These are phyloP conservation scores for Athalia circularis DNA, from an alignment of 2,888 invertebrate genomes.

Conservation along the genomic window DNA sequence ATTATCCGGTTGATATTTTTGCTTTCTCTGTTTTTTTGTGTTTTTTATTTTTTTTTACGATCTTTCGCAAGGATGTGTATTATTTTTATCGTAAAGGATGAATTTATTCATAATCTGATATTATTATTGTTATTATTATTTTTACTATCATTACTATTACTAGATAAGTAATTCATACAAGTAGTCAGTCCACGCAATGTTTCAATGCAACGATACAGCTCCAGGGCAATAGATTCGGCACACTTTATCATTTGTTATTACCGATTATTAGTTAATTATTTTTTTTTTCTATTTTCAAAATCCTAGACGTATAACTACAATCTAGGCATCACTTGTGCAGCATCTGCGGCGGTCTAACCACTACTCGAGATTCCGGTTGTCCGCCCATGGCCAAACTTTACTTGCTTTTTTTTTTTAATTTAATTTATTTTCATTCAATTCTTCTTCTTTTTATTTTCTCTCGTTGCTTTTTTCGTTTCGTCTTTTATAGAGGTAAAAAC, in stretches of 20 bases:
- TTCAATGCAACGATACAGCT: too few relatives aligned
- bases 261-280: neutral
- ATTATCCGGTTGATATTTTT: neutral
- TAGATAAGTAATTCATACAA: too few relatives aligned
- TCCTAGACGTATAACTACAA: conserved; percentile 28
- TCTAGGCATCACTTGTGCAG: conserved; percentile 14
- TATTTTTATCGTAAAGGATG: too few relatives aligned
- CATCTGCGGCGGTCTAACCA: conserved; percentile 20
- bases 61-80: too few relatives aligned
- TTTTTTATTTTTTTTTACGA: too few relatives aligned
- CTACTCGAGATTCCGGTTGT: conserved; percentile 19
- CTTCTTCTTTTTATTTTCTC: neutral
- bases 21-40: too few relatives aligned
- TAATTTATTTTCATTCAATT: neutral
- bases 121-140: too few relatives aligned
- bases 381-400: conserved; percentile 22
- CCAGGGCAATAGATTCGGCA: too few relatives aligned
- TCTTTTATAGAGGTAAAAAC: neutral
- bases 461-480: neutral
- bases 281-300: conserved; percentile 21
- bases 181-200: too few relatives aligned
- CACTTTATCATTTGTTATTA: too few relatives aligned
- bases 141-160: too few relatives aligned
- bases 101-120: too few relatives aligned
- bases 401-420: neutral